phyloP scores from a whole-genome alignment of 2,797 vertebrate genomes.

The Apogon talboti region DNA sequence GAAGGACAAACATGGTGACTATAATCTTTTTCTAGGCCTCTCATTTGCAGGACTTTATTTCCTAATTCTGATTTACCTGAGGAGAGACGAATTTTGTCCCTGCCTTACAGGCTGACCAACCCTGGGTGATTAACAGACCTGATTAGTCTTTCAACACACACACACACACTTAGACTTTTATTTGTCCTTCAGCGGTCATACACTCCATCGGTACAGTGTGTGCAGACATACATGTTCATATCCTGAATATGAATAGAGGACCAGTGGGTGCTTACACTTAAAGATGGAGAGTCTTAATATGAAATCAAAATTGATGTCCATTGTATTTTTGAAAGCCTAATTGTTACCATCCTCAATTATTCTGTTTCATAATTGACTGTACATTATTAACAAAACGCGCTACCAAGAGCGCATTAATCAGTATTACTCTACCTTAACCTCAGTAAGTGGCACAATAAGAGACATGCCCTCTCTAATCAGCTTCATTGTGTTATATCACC shows the following conservation, averaged over 20 bases:
- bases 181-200: slow-evolving; percentile 54
- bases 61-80: slow-evolving; percentile 74
- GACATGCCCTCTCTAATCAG: slow-evolving; percentile 81
- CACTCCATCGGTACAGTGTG: slow-evolving; percentile 14
- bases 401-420: slow-evolving; percentile 75
- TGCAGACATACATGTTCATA: slow-evolving; percentile 6
- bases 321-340: slow-evolving; percentile 66
- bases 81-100: slow-evolving; percentile 62
- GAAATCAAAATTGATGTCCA: slow-evolving; percentile 58
- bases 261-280: slow-evolving; percentile 14
- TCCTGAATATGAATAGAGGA: slow-evolving; percentile 14
- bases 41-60: slow-evolving; percentile 74
- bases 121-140: slow-evolving; percentile 73
- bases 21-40: slow-evolving; percentile 70
- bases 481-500: slow-evolving; percentile 80
- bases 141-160: slow-evolving; percentile 68
- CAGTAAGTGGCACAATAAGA: slow-evolving; percentile 79
- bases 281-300: slow-evolving; percentile 33
- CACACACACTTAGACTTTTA: slow-evolving; percentile 24
- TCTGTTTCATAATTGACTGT: slow-evolving; percentile 71
- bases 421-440: slow-evolving; percentile 79
- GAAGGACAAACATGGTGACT: slow-evolving; percentile 73
- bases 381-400: slow-evolving; percentile 70
- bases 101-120: slow-evolving; percentile 66
- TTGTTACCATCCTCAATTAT: slow-evolving; percentile 59